Percentiles rank a stretch among this genome's conserved stretches.
Evolutionary conservation across 2,113 vertebrate species (phyloP).

Genomic region (Nothobranchius furzeri): DNA sequence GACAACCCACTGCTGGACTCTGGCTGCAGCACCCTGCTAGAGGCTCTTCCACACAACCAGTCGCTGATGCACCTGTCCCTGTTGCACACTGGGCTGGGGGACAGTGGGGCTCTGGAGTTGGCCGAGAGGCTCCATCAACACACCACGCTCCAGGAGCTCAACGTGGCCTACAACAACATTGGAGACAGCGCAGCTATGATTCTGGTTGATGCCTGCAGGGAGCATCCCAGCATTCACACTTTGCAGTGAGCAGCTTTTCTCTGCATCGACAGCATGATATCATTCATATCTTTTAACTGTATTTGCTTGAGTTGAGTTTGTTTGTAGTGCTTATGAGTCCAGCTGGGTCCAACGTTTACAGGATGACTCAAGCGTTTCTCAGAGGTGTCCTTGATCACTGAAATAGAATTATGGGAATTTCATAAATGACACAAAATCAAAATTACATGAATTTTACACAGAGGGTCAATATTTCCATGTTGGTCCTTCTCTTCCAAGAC

Average conservation of each 20-base stretch:
- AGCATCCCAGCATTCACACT: slow-evolving; percentile 76
- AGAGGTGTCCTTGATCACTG: no score
- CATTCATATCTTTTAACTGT: no score
- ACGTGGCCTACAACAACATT: slow-evolving; percentile 92
- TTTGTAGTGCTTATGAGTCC: no score
- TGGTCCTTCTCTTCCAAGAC: no score
- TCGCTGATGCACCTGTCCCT: slow-evolving; percentile 85
- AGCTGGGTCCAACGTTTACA: no score
- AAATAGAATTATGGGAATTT: no score
- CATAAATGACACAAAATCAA: no score
- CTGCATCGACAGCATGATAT: neutral
- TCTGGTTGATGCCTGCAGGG: slow-evolving; percentile 86
- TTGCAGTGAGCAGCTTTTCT: slow-evolving; percentile 30
- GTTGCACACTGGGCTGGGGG: slow-evolving; percentile 88
- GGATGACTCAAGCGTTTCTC: no score
- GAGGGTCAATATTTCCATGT: no score
- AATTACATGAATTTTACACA: no score
- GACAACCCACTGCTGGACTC: slow-evolving; percentile 85
- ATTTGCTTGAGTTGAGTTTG: no score
- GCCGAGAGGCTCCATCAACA: slow-evolving; percentile 79
- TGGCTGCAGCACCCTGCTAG: slow-evolving; percentile 79
- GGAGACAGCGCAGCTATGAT: slow-evolving; percentile 83
- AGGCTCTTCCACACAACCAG: slow-evolving; percentile 83
- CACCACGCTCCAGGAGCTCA: slow-evolving; percentile 84
- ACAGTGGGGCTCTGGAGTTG: slow-evolving; percentile 79